Evolutionary conservation across 2,797 vertebrate genomes (phyloP).

Genomic region (Hephaestus fuliginosus): DNA sequence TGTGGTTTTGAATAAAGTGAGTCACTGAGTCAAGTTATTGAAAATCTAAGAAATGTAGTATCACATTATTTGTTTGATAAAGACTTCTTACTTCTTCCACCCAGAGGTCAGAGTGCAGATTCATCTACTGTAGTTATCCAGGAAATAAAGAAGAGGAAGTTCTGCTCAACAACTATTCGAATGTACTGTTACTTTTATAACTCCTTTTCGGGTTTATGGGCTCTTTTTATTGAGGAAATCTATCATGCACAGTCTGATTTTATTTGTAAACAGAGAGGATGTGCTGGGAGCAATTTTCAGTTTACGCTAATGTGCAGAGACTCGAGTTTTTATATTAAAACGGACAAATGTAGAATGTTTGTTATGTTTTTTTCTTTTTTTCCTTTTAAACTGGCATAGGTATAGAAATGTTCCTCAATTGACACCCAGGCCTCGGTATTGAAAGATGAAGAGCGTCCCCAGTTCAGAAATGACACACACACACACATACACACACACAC

Average conservation of each 20-base stretch:
- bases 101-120: slow-evolving; percentile 26
- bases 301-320: slow-evolving; percentile 30
- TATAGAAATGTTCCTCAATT: slow-evolving; percentile 11
- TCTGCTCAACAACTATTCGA: slow-evolving; percentile 16
- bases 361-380: background rate
- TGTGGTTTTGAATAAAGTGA: slow-evolving; percentile 20
- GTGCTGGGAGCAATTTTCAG: slow-evolving; percentile 39
- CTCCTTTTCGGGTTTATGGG: slow-evolving; percentile 30
- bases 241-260: slow-evolving; percentile 43
- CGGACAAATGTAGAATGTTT: background rate
- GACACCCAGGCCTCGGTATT: background rate
- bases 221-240: slow-evolving; percentile 52
- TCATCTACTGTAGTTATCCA: background rate
- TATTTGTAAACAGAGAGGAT: slow-evolving; percentile 48
- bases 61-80: slow-evolving; percentile 30
- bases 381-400: background rate
- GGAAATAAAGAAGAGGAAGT: slow-evolving; percentile 14
- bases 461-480: slow-evolving; percentile 28
- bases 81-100: background rate
- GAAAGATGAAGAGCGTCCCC: background rate
- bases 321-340: slow-evolving; percentile 12
- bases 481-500: slow-evolving; percentile 10
- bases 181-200: background rate
- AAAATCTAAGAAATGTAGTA: slow-evolving; percentile 17
- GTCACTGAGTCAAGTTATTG: slow-evolving; percentile 36